Percentiles rank a stretch among this genome's conserved stretches.
These are phyloP conservation scores for Zhuqinia jingwanae DNA, from an alignment of 2,888 invertebrate species.

Conservation along the genomic window DNA sequence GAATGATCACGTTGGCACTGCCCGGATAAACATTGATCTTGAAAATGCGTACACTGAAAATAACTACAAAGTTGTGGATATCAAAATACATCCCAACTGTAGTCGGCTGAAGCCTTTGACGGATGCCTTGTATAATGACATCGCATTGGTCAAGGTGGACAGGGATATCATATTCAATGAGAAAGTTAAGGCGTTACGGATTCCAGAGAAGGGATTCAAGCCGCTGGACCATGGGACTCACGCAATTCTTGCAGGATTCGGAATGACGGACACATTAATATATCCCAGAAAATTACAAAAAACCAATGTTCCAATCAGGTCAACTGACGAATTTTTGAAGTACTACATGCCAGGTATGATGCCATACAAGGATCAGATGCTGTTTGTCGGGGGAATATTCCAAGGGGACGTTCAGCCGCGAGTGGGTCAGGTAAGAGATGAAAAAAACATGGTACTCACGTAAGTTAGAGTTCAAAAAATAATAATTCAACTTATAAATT, in stretches of 20 bases:
- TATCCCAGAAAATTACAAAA: neutral
- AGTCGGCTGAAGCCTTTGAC: neutral
- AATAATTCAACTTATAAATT: no score
- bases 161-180: slow-evolving; percentile 29
- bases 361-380: neutral
- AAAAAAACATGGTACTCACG: no score
- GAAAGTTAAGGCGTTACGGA: neutral
- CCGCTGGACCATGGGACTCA: neutral
- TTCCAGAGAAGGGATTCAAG: slow-evolving; percentile 2
- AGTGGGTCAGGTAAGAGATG: no score
- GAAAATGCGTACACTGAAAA: neutral
- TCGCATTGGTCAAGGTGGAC: slow-evolving; percentile 36
- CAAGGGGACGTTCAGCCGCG: neutral
- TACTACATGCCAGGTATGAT: no score
- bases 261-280: neutral
- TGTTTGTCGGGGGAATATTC: slow-evolving; percentile 15
- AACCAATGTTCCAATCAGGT: neutral
- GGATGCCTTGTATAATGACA: neutral
- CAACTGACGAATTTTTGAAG: no score
- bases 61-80: neutral
- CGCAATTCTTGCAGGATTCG: slow-evolving; percentile 25
- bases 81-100: neutral
- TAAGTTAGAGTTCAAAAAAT: no score
- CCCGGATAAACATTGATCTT: neutral
- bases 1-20: neutral